Evolutionary conservation across 2,113 vertebrate genomes (phyloP).

Genomic region (Cyanistes caeruleus): DNA sequence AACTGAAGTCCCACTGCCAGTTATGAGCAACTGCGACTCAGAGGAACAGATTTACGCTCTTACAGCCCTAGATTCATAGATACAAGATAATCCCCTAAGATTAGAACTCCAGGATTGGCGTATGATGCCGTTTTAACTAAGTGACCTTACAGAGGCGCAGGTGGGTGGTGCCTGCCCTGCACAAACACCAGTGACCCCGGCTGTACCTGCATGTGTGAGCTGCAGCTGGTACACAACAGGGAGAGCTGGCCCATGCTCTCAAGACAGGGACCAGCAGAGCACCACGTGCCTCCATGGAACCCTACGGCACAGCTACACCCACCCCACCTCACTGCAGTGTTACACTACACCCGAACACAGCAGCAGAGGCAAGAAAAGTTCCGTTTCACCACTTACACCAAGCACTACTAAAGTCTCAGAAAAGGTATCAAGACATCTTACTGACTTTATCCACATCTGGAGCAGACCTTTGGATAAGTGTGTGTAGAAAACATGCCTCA

Average conservation of each 20-base stretch:
- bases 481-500: background rate
- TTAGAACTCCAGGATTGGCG: background rate
- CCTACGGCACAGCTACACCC: background rate
- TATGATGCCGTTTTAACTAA: background rate
- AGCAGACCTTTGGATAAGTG: background rate
- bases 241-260: background rate
- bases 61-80: background rate
- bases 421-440: background rate
- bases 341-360: accelerated
- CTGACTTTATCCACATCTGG: background rate
- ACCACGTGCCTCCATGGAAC: accelerated
- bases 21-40: background rate
- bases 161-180: background rate
- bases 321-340: accelerated
- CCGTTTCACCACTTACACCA: background rate
- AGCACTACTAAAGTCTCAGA: background rate
- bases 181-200: accelerated
- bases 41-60: background rate
- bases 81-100: background rate
- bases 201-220: background rate
- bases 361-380: background rate
- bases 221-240: background rate
- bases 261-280: accelerated
- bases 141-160: accelerated
- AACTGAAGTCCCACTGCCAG: background rate